phyloP scores from a whole-genome alignment of 2,113 vertebrate species.

The Nettapus auritus region DNA sequence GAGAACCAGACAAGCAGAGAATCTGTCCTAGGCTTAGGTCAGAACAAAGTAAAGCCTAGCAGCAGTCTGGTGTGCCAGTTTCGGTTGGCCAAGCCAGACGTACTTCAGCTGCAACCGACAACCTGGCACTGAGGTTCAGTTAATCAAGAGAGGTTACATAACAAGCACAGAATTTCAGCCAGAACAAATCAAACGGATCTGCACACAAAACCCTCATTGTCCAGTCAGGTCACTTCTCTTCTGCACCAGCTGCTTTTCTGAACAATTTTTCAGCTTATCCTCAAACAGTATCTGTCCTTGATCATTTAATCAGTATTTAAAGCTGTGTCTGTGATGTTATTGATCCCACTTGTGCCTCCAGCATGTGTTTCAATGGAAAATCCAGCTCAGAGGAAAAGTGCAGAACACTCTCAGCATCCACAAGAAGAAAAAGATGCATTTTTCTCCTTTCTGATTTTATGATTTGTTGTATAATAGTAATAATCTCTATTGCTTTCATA shows the following conservation, averaged over 20 bases:
- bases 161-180: slow-evolving; percentile 14
- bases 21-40: not conserved
- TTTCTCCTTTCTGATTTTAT: slow-evolving; percentile 48
- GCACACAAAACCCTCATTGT: slow-evolving; percentile 32
- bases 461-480: slow-evolving; percentile 56
- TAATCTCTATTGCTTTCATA: slow-evolving; percentile 48
- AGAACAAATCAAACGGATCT: not conserved
- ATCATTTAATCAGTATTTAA: slow-evolving; percentile 68
- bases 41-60: not conserved
- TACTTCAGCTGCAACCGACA: slow-evolving; percentile 1
- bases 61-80: not conserved
- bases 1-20: not conserved
- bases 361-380: slow-evolving; percentile 13
- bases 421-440: slow-evolving; percentile 32
- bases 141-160: slow-evolving; percentile 38
- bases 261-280: slow-evolving; percentile 35
- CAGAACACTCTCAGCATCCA: not conserved
- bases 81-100: not conserved
- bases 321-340: slow-evolving; percentile 36
- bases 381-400: not conserved
- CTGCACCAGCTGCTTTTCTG: slow-evolving; percentile 19
- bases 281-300: slow-evolving; percentile 34
- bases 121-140: slow-evolving; percentile 11
- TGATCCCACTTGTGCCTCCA: slow-evolving; percentile 37
- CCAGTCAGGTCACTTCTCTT: slow-evolving; percentile 15